Base-by-base conservation (phyloP, 1,140 invertebrate genomes). In the Aphaenogaster ashmeadi region DNA sequence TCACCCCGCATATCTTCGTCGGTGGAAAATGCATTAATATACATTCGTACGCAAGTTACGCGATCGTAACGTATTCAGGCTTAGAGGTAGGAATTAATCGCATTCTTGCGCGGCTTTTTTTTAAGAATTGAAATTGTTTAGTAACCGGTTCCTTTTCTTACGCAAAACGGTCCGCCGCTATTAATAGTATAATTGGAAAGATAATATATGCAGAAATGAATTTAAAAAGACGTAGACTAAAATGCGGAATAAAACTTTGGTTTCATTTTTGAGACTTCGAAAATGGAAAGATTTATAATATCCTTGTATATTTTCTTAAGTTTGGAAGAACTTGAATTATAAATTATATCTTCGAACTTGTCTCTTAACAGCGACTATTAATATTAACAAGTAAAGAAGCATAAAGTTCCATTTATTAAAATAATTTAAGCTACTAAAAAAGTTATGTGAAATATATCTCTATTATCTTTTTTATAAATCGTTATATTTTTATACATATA, bases 11-110 rank as follows among this genome's bases (percentile, higher is more conserved):
- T 33, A 64, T 38, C 56, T 66, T 44, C 52, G 52, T 44, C 9
- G 15, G 27, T 52, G 21, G 64, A 38, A 89, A 89, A 88, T 84
- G 62, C 38, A 60, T 47, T 56, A 75, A 33, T 56, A 64, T 69
- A 50, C 41, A 15, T 83, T 66, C 33, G 33, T 72, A 47, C 6
- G 15, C 47, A 18, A 44, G 27, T 79, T 69, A 38, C n/a, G n/a
- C 69, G 41, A 71, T 54, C 33, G 47, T n/a, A 33, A 80, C 36
- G 62, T 38, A 54, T 21, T 67, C 36, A 11, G 62, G 6, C 18
- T 64, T 54, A 38, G 33, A 27, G 18, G 44, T 41, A 60, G 18
- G 15, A 74, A 75, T 84, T 60, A 74, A 50, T 84, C 18, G 44
- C 41, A 74, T 74, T 83, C 18, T 8, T 8, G 33, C 2, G 13